Conservation (phyloP, 2,888 invertebrate genomes). For the Mallateleia sp. region DNA sequence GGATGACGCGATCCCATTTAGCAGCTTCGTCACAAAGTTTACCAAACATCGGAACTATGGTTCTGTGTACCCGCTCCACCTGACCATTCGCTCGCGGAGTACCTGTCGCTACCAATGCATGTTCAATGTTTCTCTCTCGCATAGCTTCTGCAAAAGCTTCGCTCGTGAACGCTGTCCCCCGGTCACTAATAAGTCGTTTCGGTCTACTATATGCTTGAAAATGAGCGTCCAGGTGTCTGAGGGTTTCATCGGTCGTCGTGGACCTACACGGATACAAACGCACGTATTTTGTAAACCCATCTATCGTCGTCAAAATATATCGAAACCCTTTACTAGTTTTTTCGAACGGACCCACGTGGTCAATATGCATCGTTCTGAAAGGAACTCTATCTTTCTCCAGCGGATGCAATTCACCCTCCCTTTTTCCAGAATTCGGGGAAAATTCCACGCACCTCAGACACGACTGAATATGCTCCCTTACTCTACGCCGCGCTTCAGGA, state of each 20-base stretch:
- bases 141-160: neutral
- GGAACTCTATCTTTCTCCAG: neutral
- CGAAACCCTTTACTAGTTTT: neutral
- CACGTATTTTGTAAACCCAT: slow-evolving; percentile 69
- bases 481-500: neutral
- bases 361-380: slow-evolving; percentile 9
- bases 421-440: neutral
- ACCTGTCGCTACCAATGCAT: neutral
- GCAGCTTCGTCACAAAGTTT: slow-evolving; percentile 38
- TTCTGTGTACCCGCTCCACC: slow-evolving; percentile 85
- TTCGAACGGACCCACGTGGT: slow-evolving; percentile 11
- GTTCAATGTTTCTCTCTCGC: neutral
- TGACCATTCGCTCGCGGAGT: slow-evolving; percentile 86
- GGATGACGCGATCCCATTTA: slow-evolving; percentile 43
- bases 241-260: slow-evolving; percentile 55
- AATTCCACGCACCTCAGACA: slow-evolving; percentile 17
- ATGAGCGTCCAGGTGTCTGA: slow-evolving; percentile 52
- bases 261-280: neutral
- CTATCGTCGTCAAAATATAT: slow-evolving; percentile 71
- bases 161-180: slow-evolving; percentile 42
- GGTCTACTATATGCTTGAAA: slow-evolving; percentile 83
- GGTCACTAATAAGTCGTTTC: slow-evolving; percentile 85
- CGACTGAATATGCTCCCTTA: neutral
- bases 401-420: neutral
- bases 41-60: slow-evolving; percentile 68